Base-by-base conservation (phyloP, 2,113 vertebrate species). In the Pollimyrus isidori region DNA sequence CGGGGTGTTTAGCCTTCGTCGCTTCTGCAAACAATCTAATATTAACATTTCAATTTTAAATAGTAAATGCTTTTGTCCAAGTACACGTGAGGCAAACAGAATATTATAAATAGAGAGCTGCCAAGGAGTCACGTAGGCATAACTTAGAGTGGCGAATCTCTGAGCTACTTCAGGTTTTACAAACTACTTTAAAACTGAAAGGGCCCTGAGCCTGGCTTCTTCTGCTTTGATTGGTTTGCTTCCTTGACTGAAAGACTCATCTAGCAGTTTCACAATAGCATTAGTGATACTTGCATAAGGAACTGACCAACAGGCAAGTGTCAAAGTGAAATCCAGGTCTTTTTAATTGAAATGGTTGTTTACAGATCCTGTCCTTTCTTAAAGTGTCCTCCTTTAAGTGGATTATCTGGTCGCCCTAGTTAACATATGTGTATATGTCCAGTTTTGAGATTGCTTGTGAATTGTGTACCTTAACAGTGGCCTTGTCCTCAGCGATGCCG, bases 401-500 rank as follows among this genome's bases (percentile, higher is more conserved):
- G 58, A 65, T 65, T 65, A 65, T 26, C 9, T 65, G 58, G n/a
- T 26, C 23, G 26, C n/a, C n/a, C 23, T 13, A 69, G 3, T 26
- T 13, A 69, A 30, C 62, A 30, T n/a, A 65, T 65, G 1, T 69
- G 3, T 30, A 69, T 10, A 30, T 69, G 62, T 30, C 1, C 30
- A 30, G 62, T 69, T 69, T 69, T 30, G 2, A 45, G 80, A n/a
- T 50, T 10, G 15, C 69, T 89, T 56, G 93, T 93, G 90, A 91
- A 91, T 89, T 91, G 92, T 93, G 92, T 97, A 98, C 98, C 97
- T 98, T 98, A 93, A 94, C 94, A 91, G 96, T 93, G 90, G 93
- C 93, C 95, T 96, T 98, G 93, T 94, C 96, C 92, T 98, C 97
- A 92, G 95, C 95, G 92, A 95, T 97, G 94, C 94, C 96, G 94